Evolutionary conservation across 2,888 invertebrate species (phyloP), one percentile per base, ranked within the genome.

Genomic region (Anorthoa munda): DNA sequence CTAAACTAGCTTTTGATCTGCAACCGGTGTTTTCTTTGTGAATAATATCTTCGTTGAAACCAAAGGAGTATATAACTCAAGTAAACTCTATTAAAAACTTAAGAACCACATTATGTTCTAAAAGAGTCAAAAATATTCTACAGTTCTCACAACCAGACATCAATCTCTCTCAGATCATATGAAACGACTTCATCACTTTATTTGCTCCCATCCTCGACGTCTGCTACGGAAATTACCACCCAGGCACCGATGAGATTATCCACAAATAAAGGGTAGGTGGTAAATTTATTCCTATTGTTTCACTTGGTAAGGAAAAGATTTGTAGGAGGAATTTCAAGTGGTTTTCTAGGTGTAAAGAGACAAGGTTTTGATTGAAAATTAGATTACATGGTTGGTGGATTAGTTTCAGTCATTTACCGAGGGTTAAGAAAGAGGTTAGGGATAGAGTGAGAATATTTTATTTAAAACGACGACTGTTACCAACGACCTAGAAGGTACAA

Each of bases 221-320:
- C 88, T 89, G 81, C 77, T 66, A 71, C 88, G 90, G 90, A 90
- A 87, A 90, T 90, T 87, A 81, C 81, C 51, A 68, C 80, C 85
- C 76, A 68, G 71, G 84, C 75, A 73, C 68, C 80, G 78, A 81
- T 83, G 82, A 67, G 73, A 84, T 77, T 74, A 75, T 66, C 73
- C 72, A 80, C 63, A 82, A 86, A 76, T 85, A 84, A 83, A 75
- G 72, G 9, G 66, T 83, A 64, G 66, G 56, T 83, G 77, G 70
- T 71, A 70, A 72, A 81, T 82, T 70, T 68, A 70, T 79, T 80
- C 81, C 78, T 82, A 88, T 88, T 86, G 82, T 89, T 85, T 86
- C 72, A 56, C 45, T 63, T 63, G 50, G 53, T 56, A n/a, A 15
- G 26, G 13, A 21, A 4, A 60, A 26, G 18, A 23, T 65, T 63